Evolutionary conservation across 2,113 vertebrate genomes (phyloP).

Genomic region (Talpa occidentalis): DNA sequence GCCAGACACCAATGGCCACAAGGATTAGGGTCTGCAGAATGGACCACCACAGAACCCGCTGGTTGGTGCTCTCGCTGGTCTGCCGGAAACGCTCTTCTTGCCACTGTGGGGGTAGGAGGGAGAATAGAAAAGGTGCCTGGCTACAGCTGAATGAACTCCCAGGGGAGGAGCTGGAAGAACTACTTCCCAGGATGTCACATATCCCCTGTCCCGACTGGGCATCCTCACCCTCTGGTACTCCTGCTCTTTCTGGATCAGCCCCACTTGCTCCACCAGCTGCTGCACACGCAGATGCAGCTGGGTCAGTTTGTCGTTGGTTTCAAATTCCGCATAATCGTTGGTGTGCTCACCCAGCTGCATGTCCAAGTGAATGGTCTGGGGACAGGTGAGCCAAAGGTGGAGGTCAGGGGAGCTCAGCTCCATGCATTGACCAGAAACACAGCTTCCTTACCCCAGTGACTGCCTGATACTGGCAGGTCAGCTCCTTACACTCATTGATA

Average conservation of each 20-base stretch:
- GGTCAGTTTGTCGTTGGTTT: slow-evolving; percentile 91
- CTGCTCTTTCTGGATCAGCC: slow-evolving; percentile 94
- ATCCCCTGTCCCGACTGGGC: neutral
- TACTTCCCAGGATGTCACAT: neutral
- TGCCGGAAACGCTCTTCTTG: slow-evolving; percentile 91
- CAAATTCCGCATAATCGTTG: slow-evolving; percentile 91
- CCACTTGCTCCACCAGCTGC: slow-evolving; percentile 92
- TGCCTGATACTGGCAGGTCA: neutral
- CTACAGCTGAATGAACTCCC: neutral
- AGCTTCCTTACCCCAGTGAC: neutral
- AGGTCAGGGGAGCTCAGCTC: neutral
- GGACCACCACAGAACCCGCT: slow-evolving; percentile 93
- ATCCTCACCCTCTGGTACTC: slow-evolving; percentile 91
- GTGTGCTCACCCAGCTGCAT: slow-evolving; percentile 92
- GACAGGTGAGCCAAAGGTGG: neutral
- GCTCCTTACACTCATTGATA: neutral
- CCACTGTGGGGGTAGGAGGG: slow-evolving; percentile 82
- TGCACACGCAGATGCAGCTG: slow-evolving; percentile 90
- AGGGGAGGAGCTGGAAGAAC: neutral
- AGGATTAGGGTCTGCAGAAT: slow-evolving; percentile 93
- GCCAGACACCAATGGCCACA: slow-evolving; percentile 92
- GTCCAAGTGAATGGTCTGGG: slow-evolving; percentile 91
- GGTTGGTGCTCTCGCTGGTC: slow-evolving; percentile 93
- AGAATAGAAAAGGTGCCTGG: neutral
- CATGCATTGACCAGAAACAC: neutral